Conservation (phyloP, 2,888 invertebrate species). For the Ditula angustiorana region DNA sequence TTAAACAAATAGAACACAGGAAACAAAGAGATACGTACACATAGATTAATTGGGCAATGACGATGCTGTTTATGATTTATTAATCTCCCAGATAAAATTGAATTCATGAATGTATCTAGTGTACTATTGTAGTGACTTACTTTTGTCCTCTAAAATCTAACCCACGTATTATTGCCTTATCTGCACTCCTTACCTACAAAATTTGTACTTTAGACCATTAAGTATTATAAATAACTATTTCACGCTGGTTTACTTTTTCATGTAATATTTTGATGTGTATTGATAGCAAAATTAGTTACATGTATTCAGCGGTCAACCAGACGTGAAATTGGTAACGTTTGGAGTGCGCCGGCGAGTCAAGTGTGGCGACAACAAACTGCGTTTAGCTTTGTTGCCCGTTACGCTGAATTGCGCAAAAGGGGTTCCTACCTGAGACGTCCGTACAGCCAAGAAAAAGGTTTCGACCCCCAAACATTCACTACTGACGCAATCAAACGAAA, state of each 20-base stretch:
- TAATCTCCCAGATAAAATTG: conserved; percentile 6
- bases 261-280: conserved; percentile 64
- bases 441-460: conserved; percentile 57
- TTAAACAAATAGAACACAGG: conserved; percentile 41
- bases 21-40: conserved; percentile 22
- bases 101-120: conserved; percentile 6
- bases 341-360: conserved; percentile 68
- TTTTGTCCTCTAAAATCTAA: no score
- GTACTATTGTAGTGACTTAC: no score
- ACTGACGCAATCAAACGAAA: conserved; percentile 48
- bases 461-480: conserved; percentile 43
- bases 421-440: conserved; percentile 77
- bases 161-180: no score
- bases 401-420: conserved; percentile 83
- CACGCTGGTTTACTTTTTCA: conserved; percentile 61
- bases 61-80: conserved; percentile 26
- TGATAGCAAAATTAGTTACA: conserved; percentile 77
- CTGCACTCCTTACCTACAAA: no score
- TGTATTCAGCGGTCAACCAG: conserved; percentile 72
- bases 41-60: conserved; percentile 18
- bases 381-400: conserved; percentile 64
- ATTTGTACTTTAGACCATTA: no score
- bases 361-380: conserved; percentile 75
- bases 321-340: conserved; percentile 81
- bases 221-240: no score